Base-by-base conservation (phyloP, 2,797 vertebrate genomes). In the Notoglanidium macrostoma region DNA sequence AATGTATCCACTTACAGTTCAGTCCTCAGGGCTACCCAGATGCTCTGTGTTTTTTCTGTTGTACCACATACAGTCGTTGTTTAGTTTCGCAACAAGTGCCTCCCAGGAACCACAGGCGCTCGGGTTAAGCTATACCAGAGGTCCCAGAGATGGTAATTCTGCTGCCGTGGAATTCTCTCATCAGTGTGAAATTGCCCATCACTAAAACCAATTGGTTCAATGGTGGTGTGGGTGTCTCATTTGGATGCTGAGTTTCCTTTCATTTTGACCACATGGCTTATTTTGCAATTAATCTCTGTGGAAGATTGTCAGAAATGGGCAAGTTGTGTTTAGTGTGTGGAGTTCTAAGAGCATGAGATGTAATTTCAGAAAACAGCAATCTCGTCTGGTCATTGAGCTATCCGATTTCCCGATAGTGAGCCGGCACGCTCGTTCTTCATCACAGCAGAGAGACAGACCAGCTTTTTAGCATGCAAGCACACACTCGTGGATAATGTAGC, bases 381-480 rank as follows among this genome's bases (percentile, higher is more conserved):
- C 81, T 54, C 29, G 65, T 19, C 46, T 55, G 87, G 74, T 88
- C 68, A 84, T 79, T 88, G 85, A 68, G 14, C 79, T 73, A 78
- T 88, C 84, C 65, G 87, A 87, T 87, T 90, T 88, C 87, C 72
- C 59, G 90, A 89, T 90, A 89, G 87, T 88, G 89, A 91, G 90
- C 84, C 83, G 74, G 88, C 81, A 88, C 85, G 90, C 87, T 90
- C 90, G 89, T 92, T 91, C 90, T 91, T 90, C 85, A 88, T 87
- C 85, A 87, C 73, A 70, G 85, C 85, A 83, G 86, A 87, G 88
- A 89, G 85, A 82, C 65, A 54, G 85, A 76, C 77, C 29, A 57
- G 84, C 91, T 92, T 88, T 87, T 93, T 93, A 91, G 89, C 87
- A 92, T 92, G 89, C 91, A 88, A 54, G 86, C 79, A 83, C 91